Evolutionary conservation across 1,140 invertebrate genomes (phyloP).

Genomic region (Pseudomyrmex dendroicus): DNA sequence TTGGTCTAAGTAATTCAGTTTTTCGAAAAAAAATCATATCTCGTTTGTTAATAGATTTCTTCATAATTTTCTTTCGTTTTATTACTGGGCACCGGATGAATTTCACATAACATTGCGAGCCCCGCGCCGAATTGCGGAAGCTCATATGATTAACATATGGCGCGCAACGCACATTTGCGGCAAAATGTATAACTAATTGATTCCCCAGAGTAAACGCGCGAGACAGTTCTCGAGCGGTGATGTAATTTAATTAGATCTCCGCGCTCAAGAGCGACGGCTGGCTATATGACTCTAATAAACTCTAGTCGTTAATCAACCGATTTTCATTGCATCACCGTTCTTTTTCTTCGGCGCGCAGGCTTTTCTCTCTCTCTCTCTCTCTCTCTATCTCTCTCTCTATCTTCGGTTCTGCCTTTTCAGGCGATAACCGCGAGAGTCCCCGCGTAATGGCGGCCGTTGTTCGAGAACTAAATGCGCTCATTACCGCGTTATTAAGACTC

Average conservation of each 20-base stretch:
- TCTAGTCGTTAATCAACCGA: conserved; percentile 34
- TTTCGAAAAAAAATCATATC: neutral
- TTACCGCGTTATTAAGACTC: conserved; percentile 51
- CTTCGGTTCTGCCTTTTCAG: conserved; percentile 2
- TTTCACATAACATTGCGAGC: neutral
- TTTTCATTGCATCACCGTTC: conserved; percentile 37
- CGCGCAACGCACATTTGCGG: neutral
- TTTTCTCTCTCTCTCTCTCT: neutral
- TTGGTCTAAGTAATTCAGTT: neutral
- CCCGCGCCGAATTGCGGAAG: conserved; percentile 6
- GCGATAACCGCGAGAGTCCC: conserved; percentile 14
- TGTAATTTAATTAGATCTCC: conserved; percentile 49
- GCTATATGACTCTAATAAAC: conserved; percentile 30
- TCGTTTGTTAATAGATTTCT: neutral
- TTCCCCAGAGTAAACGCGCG: neutral
- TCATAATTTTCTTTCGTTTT: neutral
- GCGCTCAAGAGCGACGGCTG: neutral
- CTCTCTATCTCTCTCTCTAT: no score
- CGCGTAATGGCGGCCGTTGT: conserved; percentile 26
- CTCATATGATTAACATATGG: neutral
- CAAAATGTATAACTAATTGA: conserved; percentile 37
- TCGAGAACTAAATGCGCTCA: conserved; percentile 31
- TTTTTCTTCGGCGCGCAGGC: neutral
- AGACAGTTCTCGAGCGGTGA: conserved; percentile 6
- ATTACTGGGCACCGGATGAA: neutral